phyloP scores from a whole-genome alignment of 2,888 invertebrate species.

The Calliopum simillimum region DNA sequence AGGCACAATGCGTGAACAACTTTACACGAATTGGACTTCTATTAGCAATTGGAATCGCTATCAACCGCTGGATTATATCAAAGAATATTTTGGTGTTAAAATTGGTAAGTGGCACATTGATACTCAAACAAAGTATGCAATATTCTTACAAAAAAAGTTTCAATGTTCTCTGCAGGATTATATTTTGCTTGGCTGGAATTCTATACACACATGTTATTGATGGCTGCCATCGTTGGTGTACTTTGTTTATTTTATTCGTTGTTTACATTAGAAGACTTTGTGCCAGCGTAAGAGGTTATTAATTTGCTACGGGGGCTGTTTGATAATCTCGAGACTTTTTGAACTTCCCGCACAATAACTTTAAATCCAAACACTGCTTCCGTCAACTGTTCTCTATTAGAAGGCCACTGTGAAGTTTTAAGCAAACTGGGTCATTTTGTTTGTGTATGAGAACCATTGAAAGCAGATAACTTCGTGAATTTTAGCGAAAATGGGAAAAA shows the following conservation, averaged over 20 bases:
- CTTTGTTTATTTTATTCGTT: constrained; percentile 84
- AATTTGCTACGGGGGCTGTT: too few relatives aligned
- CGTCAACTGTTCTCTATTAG: too few relatives aligned
- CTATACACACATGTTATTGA: constrained; percentile 91
- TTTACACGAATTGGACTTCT: constrained; percentile 87
- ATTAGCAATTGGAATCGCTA: constrained; percentile 82
- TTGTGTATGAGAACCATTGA: too few relatives aligned
- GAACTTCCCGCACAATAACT: too few relatives aligned
- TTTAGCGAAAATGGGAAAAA: too few relatives aligned
- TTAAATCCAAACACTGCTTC: too few relatives aligned
- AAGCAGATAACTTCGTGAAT: too few relatives aligned
- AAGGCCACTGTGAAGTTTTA: too few relatives aligned
- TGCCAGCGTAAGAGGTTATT: constrained; percentile 73
- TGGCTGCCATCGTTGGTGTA: constrained; percentile 84
- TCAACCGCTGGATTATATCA: constrained; percentile 89
- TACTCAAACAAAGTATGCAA: too few relatives aligned
- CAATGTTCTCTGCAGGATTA: constrained; percentile 67
- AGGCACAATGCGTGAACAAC: constrained; percentile 78
- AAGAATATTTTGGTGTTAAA: constrained; percentile 92
- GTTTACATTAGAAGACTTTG: constrained; percentile 73
- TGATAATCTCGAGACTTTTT: too few relatives aligned
- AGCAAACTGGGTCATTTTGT: too few relatives aligned
- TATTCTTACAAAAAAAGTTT: not conserved
- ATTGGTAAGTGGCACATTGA: constrained; percentile 73
- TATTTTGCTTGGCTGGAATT: constrained; percentile 96